Base-by-base conservation (phyloP, 2,797 vertebrate genomes). In the Ceyx erithaca region DNA sequence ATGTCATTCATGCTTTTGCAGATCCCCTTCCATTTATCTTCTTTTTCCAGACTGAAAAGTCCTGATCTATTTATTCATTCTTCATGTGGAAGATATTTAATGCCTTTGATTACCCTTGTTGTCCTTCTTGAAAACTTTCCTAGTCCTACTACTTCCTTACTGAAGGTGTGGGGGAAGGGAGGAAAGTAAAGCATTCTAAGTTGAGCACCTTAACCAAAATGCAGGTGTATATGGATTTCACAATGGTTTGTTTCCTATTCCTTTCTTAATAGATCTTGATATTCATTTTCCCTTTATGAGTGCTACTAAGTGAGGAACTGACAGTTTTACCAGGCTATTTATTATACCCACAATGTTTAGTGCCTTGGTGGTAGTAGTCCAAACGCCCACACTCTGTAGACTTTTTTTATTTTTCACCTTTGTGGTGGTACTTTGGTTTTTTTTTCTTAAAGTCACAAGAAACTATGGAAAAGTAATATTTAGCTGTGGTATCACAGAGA, bases 1-100 rank as follows among this genome's bases (percentile, higher is more conserved):
- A 17, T 67, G 70, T 87, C 83, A 81, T 93, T 91, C 85, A 93
- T 81, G 83, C 58, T 92, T 92, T 92, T 41, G 51, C 30, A 69
- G n/a, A 72, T 63, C 26, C 33, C 22, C 15, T 85, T 84, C 33
- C 46, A 79, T 48, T 72, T 43, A 66, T 52, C 41, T 71, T 64
- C 52, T 69, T 84, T 91, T 77, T 59, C 67, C 35, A 79, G n/a
- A 28, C 20, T 81, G 57, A 81, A 80, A 81, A 72, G 68, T 82
- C 37, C 10, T 0, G 0, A 41, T 79, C 59, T 88, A 33, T 86
- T 71, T 91, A 78, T 69, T 86, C 81, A 4, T 67, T 88, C 43
- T 25, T 81, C 40, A 14, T 54, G 55, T 5, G 26, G 52, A 94
- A 72, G 49, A 43, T 63, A 52, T 37, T 84, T 86, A 55, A 76